Evolutionary conservation across 2,113 vertebrate species (phyloP).

Genomic region (Pterocles orientalis): DNA sequence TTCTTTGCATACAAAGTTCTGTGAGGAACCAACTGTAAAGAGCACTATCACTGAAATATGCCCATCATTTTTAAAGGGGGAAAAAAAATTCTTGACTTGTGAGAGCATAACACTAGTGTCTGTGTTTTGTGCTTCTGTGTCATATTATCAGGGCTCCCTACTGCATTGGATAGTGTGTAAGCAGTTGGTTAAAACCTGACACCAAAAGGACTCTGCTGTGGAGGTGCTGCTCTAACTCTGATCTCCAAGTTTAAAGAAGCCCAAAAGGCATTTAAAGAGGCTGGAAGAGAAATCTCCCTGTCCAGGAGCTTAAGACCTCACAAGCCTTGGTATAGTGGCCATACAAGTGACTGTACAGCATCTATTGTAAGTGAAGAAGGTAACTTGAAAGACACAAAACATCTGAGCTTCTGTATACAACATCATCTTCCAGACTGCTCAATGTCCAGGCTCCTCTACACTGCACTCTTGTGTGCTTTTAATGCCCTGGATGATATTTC

Average conservation of each 20-base stretch:
- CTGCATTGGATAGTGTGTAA: not conserved
- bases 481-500: not conserved
- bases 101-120: not conserved
- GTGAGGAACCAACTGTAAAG: not conserved
- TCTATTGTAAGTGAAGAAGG: not conserved
- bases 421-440: not conserved
- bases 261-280: not conserved
- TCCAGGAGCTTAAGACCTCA: not conserved
- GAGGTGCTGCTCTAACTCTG: not conserved
- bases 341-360: not conserved
- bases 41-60: not conserved
- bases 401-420: not conserved
- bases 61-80: not conserved
- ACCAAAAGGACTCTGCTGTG: not conserved
- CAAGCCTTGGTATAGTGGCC: not conserved
- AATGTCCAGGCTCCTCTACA: not conserved
- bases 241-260: not conserved
- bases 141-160: not conserved
- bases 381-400: not conserved
- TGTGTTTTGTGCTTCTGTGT: not conserved
- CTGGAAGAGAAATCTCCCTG: not conserved
- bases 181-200: not conserved
- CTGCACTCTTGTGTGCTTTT: not conserved
- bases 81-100: not conserved
- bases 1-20: not conserved